Evolutionary conservation across 2,113 vertebrate genomes (phyloP), one percentile per base, ranked within the genome.

Genomic region (Triplophysa tibetana): DNA sequence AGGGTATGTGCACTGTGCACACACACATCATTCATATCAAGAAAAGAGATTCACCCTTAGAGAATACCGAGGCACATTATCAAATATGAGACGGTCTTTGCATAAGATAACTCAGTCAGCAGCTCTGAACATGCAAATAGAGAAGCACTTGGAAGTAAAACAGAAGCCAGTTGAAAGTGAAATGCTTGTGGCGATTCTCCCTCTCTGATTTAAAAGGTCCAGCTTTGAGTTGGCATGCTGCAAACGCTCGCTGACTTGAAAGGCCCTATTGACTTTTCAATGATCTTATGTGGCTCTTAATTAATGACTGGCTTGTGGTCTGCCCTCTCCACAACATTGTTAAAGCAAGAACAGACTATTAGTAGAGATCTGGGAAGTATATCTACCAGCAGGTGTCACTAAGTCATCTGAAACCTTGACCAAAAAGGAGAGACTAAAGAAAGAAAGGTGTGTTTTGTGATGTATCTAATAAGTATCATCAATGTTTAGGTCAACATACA

Each of bases 111-210:
- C 50, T 70, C 69, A 79, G 68, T 63, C 75, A 24, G 81, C 69
- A 33, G 17, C 50, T 75, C 66, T 79, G 80, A 16, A 58, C 78
- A 75, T 78, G 78, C 75, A 56, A 83, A 78, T 83, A 52, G 67
- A 70, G 78, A 77, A 67, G 66, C 66, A 85, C 74, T 74, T 63
- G 48, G 69, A 85, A 78, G 75, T 61, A 60, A 62, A 78, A 78
- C 75, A 80, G 80, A 75, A 82, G 79, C 85, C 70, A 84, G 88
- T 89, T 87, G 69, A 88, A 91, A 87, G 88, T 88, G 83, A 89
- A 87, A 52, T 41, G 81, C 87, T 83, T 50, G 41, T 50, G 83
- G 86, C 83, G 67, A 60, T 81, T 85, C 83, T 85, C 81, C 82
- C 84, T 64, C 62, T 70, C 21, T 65, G 54, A 62, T 79, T 70